phyloP scores from a whole-genome alignment of 2,888 invertebrate species.

The Aphidius colemani region DNA sequence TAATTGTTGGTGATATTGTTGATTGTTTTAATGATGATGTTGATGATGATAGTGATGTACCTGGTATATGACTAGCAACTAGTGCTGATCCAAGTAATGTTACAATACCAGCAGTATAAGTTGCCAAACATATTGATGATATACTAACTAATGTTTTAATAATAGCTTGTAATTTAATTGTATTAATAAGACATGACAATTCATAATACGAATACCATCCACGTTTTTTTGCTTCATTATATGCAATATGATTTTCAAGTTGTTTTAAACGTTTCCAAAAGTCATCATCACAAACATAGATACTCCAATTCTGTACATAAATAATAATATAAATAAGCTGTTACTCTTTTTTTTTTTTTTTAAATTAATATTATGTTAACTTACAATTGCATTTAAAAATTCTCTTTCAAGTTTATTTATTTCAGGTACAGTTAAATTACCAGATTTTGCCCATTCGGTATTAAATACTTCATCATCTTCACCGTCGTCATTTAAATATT shows the following conservation, averaged over 20 bases:
- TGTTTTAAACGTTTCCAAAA: slow-evolving; percentile 75
- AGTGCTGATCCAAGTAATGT: slow-evolving; percentile 67
- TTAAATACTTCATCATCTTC: slow-evolving; percentile 90
- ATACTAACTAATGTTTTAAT: slow-evolving; percentile 63
- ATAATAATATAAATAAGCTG: background rate
- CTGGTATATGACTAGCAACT: slow-evolving; percentile 57
- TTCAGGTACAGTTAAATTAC: slow-evolving; percentile 72
- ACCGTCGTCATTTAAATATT: slow-evolving; percentile 92
- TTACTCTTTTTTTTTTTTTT: background rate
- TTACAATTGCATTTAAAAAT: slow-evolving; percentile 88
- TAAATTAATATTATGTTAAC: slow-evolving; percentile 47
- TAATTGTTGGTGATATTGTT: slow-evolving; percentile 22
- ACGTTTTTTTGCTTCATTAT: slow-evolving; percentile 71
- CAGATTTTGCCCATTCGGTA: slow-evolving; percentile 91
- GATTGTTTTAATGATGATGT: slow-evolving; percentile 40
- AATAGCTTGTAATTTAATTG: slow-evolving; percentile 61
- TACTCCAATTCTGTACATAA: slow-evolving; percentile 77
- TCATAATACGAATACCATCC: slow-evolving; percentile 87
- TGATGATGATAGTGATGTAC: slow-evolving; percentile 42
- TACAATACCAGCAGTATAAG: slow-evolving; percentile 67
- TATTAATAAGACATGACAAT: slow-evolving; percentile 65
- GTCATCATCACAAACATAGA: slow-evolving; percentile 76
- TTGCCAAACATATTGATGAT: slow-evolving; percentile 65
- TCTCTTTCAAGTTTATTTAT: slow-evolving; percentile 85
- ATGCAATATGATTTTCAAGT: slow-evolving; percentile 75